Evolutionary conservation across 1,140 invertebrate genomes (phyloP), one percentile per base, ranked within the genome.

Genomic region (Linepithema humile): DNA sequence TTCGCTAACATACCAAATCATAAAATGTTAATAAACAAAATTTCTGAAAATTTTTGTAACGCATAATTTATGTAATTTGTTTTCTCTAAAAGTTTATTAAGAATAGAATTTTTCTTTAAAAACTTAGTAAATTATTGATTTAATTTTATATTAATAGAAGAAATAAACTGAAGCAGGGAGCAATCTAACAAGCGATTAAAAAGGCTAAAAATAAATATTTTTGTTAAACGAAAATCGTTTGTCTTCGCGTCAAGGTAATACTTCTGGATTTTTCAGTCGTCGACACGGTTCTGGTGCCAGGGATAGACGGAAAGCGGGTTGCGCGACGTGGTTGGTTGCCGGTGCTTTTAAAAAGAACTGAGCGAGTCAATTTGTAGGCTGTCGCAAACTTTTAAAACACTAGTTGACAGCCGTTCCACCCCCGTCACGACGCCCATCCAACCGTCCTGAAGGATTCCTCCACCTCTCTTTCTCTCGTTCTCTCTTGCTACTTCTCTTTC

Each of bases 361-460:
- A 94, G 93, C 93, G 93, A 94, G 93, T 92, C 94, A 94, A 94
- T 94, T 94, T 94, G 94, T 94, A 94, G 93, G 92, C 94, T 94
- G 94, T 94, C 94, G 93, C 89, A 94, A 94, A 94, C 91, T 94
- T 94, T 94, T 94, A 94, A 94, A 94, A 94, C 94, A 94, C 94
- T 94, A 94, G 94, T 94, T 94, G 94, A 94, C 94, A 94, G 93
- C 91, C 90, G 90, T 89, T 88, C 87, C 90, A 83, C 85, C 85
- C 87, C 85, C 88, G 77, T 77, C 87, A 55, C 78, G 59, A 85
- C 85, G 85, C 77, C 90, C 92, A 87, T 64, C 73, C 88, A 88
- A 87, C 89, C 88, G 57, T 90, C 90, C 90, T 91, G 88, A 92
- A 92, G 88, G 88, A 92, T 91, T 91, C 90, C 73, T 59, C 90